Percentiles rank a stretch among this genome's conserved stretches.
phyloP scores from a whole-genome alignment of 2,797 vertebrate species.

The Pangasius sanitwongsei region DNA sequence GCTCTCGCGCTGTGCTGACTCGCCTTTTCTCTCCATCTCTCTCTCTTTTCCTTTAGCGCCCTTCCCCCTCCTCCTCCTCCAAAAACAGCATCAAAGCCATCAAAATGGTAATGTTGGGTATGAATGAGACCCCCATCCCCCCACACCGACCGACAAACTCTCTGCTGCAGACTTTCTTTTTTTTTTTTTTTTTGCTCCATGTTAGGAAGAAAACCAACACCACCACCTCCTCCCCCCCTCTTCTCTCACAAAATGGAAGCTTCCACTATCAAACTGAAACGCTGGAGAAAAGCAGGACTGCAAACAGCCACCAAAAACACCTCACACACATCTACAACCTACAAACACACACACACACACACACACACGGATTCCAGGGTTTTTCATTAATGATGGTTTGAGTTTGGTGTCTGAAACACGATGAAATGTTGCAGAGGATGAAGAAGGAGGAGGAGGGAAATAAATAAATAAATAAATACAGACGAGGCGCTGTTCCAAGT shows the following conservation, averaged over 20 bases:
- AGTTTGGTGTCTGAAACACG: slow-evolving; percentile 33
- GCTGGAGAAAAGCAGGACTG: slow-evolving; percentile 66
- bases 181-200: slow-evolving; percentile 80
- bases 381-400: not conserved
- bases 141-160: slow-evolving; percentile 82
- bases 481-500: slow-evolving; percentile 72
- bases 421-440: slow-evolving; percentile 44
- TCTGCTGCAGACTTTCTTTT: slow-evolving; percentile 83
- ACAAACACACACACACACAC: not conserved
- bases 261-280: slow-evolving; percentile 89
- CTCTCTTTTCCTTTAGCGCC: slow-evolving; percentile 72
- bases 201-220: slow-evolving; percentile 81
- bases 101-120: slow-evolving; percentile 98
- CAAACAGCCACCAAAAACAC: slow-evolving; percentile 52
- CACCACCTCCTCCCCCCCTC: slow-evolving; percentile 60
- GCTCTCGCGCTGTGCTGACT: slow-evolving; percentile 82
- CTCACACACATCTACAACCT: not conserved
- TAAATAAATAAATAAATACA: not conserved
- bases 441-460: slow-evolving; percentile 4
- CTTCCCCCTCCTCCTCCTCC: slow-evolving; percentile 78
- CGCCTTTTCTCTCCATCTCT: slow-evolving; percentile 71
- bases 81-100: slow-evolving; percentile 98
- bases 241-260: slow-evolving; percentile 95
- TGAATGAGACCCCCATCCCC: slow-evolving; percentile 92
- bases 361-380: not conserved